Conservation (phyloP, 2,888 invertebrate genomes). For the Melanostoma scalare region DNA sequence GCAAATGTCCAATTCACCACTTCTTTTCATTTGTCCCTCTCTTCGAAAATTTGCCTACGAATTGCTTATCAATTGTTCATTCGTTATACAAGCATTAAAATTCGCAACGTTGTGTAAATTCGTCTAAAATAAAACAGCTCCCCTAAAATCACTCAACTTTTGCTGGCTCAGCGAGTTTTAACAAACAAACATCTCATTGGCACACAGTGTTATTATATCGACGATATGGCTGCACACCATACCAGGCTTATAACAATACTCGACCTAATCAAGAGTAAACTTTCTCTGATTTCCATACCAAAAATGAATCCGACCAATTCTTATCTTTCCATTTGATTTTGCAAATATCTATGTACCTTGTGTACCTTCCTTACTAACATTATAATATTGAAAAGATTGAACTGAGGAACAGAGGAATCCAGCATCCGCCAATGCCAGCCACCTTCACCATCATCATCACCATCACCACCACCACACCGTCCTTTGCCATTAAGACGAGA, state of each 20-base stretch:
- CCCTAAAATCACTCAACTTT: slow-evolving; percentile 23
- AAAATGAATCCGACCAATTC: slow-evolving; percentile 58
- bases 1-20: not conserved
- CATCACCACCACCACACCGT: slow-evolving; percentile 16
- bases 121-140: slow-evolving; percentile 9
- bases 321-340: slow-evolving; percentile 73
- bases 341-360: slow-evolving; percentile 47
- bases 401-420: too few relatives aligned
- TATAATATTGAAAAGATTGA: too few relatives aligned
- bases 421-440: not conserved
- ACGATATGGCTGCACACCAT: too few relatives aligned
- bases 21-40: not conserved
- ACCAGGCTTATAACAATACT: slow-evolving; percentile 45
- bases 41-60: not conserved
- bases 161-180: slow-evolving; percentile 38
- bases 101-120: slow-evolving; percentile 20
- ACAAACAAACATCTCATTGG: slow-evolving; percentile 32
- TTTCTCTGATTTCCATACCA: slow-evolving; percentile 41
- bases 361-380: too few relatives aligned
- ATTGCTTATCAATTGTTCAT: slow-evolving; percentile 28
- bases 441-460: slow-evolving; percentile 2
- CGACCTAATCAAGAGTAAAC: slow-evolving; percentile 69
- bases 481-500: not conserved
- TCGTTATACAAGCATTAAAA: slow-evolving; percentile 19
- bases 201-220: not conserved